Base-by-base conservation (phyloP, 2,888 invertebrate species). In the Microplitis deprimator region DNA sequence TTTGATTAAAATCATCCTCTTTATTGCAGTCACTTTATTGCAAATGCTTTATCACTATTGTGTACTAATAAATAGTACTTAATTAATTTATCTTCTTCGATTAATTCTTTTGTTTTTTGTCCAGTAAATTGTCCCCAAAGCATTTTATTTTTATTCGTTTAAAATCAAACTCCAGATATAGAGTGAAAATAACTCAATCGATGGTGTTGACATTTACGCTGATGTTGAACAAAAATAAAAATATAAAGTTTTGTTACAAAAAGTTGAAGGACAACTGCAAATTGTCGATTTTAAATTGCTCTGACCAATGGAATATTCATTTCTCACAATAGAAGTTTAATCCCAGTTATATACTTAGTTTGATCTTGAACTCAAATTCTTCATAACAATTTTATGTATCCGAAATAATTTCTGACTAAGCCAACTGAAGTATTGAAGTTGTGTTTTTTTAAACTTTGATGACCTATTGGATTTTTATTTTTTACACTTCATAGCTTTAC, bases 1-100 rank as follows among this genome's bases (percentile, higher is more conserved):
- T 82, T 82, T 80, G 83, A 87, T 86, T 85, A 82, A 84, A 86
- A 87, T 85, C 83, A 82, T 80, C 81, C 79, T 77, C 75, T 76
- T 40, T 75, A 70, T 79, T 80, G 73, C 29, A 62, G 64, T 75
- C 69, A 62, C 72, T 75, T 75, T 69, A 69, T 75, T 68, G n/a
- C 60, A 39, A 50, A 41, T 68, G 38, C 61, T 59, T 20, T 59
- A 60, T 29, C 5, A 65, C 13, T 13, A 29, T 29, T 10, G 7
- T 29, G 13, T 65, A 29, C 70, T 50, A 13, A 50, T 50, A 50
- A 50, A 50, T 50, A 50, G 13, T 50, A 13, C 8, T 50, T 50
- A 3, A 50, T 13, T 1, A 50, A 13, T 50, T 50, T 13, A 13
- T 50, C 50, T 50, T 3, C 13, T 50, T 50, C 13, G 50, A 50